Evolutionary conservation across 2,797 vertebrate genomes (phyloP), one percentile per base, ranked within the genome.

Genomic region (Poecilia gillii): DNA sequence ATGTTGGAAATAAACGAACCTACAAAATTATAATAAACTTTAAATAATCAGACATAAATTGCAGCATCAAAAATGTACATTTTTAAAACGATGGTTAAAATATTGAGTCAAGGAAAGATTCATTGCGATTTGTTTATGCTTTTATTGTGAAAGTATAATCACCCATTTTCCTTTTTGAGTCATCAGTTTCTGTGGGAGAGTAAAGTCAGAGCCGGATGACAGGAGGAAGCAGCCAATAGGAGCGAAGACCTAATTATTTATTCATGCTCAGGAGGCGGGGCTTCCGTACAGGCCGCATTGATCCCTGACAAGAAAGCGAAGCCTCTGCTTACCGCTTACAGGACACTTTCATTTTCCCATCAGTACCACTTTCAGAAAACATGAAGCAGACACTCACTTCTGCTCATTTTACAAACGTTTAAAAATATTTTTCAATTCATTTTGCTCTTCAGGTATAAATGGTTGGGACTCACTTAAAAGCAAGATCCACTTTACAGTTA

Each of bases 251-350:
- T 77, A 53, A 88, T 94, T 80, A 91, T 88, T 92, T 93, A 94
- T 95, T 94, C 87, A 93, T 93, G 88, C 91, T 77, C 66, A 46
- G 14, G 77, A 51, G 90, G 91, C 82, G 85, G 85, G 49, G 57
- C 76, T 43, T 83, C 51, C 43, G 55, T 9, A 13, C 68, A 72
- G 68, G 62, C 74, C 72, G 84, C 79, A 84, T 78, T 28, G 82
- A 80, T 77, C 81, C 59, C 72, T 28, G 57, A 72, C 20, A 77
- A 33, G 79, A 59, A 66, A 72, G 73, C 75, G 84, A 76, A 90
- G 80, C 75, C 77, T 57, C 76, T 66, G 46, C 51, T 33, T 33
- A 33, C 33, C n/a, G 71, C 57, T 59, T 31, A 31, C 57, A 59
- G 28, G 57, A 0, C 75, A 46, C 45, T 57, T 62, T 71, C 62